These are phyloP conservation scores for Dicyrtoma fusca DNA, from an alignment of 2,888 invertebrate species.

Conservation along the genomic window DNA sequence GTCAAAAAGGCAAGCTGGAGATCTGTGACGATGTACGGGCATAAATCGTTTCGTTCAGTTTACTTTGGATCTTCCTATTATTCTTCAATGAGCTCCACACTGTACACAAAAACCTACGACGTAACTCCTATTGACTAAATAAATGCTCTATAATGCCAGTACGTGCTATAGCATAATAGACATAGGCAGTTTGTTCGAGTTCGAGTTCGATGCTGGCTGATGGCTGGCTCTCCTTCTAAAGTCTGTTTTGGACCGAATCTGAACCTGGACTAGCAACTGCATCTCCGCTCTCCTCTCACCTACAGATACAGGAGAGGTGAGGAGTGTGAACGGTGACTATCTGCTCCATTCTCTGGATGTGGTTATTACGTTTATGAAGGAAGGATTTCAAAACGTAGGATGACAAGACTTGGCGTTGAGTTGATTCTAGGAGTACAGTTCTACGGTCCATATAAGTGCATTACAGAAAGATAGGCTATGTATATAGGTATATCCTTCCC, in stretches of 20 bases:
- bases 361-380: neutral
- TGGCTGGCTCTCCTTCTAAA: too few species aligned
- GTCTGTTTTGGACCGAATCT: too few species aligned
- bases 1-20: constrained; percentile 26
- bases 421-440: neutral
- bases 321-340: neutral
- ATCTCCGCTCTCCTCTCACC: too few species aligned
- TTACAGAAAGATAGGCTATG: neutral
- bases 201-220: too few species aligned
- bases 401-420: constrained; percentile 13
- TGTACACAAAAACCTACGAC: too few species aligned
- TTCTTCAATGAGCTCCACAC: neutral
- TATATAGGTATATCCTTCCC: neutral
- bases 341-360: neutral
- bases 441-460: neutral
- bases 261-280: too few species aligned
- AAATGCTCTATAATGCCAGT: neutral
- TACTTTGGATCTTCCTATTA: constrained; percentile 19
- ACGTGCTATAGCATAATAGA: too few species aligned
- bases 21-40: constrained; percentile 2
- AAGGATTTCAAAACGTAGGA: constrained; percentile 22
- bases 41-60: neutral
- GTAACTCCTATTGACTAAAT: neutral
- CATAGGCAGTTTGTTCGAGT: too few species aligned
- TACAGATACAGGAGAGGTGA: neutral